phyloP scores from a whole-genome alignment of 2,113 vertebrate genomes.

The Siniperca knerii region DNA sequence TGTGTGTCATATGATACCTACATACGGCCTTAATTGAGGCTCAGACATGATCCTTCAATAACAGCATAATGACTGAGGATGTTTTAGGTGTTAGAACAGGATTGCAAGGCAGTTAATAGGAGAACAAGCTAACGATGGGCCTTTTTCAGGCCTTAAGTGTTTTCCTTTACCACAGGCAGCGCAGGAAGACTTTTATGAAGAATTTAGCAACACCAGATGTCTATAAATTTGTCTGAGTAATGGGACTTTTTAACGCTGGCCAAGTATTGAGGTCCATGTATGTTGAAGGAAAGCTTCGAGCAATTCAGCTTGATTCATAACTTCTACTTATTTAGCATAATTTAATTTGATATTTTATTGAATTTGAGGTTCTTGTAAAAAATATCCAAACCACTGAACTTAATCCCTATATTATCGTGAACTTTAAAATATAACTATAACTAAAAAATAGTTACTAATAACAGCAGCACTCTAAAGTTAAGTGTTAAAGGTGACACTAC shows the following conservation, averaged over 20 bases:
- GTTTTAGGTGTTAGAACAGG: slow-evolving; percentile 76
- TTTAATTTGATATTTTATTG: slow-evolving; percentile 52
- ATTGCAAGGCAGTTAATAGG: slow-evolving; percentile 68
- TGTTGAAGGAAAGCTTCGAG: slow-evolving; percentile 45
- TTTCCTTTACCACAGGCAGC: slow-evolving; percentile 66
- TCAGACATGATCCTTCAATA: slow-evolving; percentile 73
- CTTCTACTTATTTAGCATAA: slow-evolving; percentile 8
- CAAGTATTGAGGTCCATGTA: slow-evolving; percentile 19
- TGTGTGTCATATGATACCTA: slow-evolving; percentile 53
- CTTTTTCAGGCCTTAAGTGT: slow-evolving; percentile 66
- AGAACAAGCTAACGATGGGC: slow-evolving; percentile 59
- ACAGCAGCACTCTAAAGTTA: neutral
- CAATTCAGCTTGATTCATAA: slow-evolving; percentile 32
- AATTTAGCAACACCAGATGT: slow-evolving; percentile 81
- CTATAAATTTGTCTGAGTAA: slow-evolving; percentile 69
- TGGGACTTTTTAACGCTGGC: slow-evolving; percentile 32
- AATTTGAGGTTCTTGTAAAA: slow-evolving; percentile 48
- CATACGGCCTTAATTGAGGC: slow-evolving; percentile 63
- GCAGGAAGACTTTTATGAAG: slow-evolving; percentile 71
- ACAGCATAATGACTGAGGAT: slow-evolving; percentile 73
- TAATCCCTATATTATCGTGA: slow-evolving; percentile 2
- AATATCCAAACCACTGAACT: slow-evolving; percentile 6
- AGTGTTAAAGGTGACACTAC: neutral
- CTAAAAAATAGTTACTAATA: neutral
- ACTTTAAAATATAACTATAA: slow-evolving; percentile 27